Base-by-base conservation (phyloP, 1,140 invertebrate genomes). In the Sogatella furcifera region DNA sequence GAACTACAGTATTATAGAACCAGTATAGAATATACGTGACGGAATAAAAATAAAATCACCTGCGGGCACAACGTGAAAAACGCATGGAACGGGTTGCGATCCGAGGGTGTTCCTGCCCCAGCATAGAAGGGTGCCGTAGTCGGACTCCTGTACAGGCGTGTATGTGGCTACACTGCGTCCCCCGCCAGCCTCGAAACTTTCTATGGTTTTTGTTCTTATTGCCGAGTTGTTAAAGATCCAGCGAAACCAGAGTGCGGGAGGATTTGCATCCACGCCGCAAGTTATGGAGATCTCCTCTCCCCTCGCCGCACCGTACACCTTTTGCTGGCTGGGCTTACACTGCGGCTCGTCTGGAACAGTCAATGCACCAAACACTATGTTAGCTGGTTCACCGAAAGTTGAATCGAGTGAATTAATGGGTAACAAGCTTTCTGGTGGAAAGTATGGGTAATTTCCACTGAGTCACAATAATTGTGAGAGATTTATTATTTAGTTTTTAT, bases 201-300 rank as follows among this genome's bases (percentile, higher is more conserved):
- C 73, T 62, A 74, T 57, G 42, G 72, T 69, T 49, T 63, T 59
- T 11, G 70, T 72, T 60, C 73, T 69, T 58, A 73, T 74, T 54
- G 76, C 76, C 19, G 78, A 78, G 64, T 77, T 79, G 71, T 81
- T 81, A 67, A 81, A 81, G 59, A 73, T 76, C 80, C 80, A 82
- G 21, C 73, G 71, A 67, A 80, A 82, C 54, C 73, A 68, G 56
- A 76, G 67, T 38, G 73, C 73, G 24, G 69, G 55, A 5, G 80
- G 80, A 66, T 81, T 79, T 11, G 79, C 74, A 62, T 80, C 78
- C n/a, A 82, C 74, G 65, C 78, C 76, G 66, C 80, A 81, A 43
- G 73, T 72, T 42, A 82, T 73, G 54, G 73, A 71, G 10, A 80
- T 72, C 24, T 77, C 73, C 69, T 81, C 80, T 60, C 74, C 71